Conservation (phyloP, 2,888 invertebrate species). For the Acronicta leporina region DNA sequence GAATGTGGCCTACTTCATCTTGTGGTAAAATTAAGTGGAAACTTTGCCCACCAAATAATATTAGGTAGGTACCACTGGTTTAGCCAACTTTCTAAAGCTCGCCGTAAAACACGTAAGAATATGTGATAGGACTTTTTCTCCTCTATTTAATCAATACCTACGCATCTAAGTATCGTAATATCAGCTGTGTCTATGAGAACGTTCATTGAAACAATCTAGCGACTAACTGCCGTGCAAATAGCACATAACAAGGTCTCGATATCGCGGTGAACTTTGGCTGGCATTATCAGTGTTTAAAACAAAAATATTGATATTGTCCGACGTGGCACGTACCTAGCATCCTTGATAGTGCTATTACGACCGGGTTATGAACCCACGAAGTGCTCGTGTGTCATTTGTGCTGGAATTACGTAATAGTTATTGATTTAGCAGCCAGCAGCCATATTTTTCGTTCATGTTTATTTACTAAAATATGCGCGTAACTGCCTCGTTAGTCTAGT, state of each 20-base stretch:
- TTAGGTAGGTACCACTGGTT: too few relatives aligned
- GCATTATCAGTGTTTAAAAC: conserved; percentile 70
- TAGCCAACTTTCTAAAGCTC: too few relatives aligned
- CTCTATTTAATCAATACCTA: not conserved
- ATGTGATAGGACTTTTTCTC: not conserved
- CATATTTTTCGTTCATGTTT: conserved; percentile 28
- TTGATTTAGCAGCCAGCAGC: conserved; percentile 36
- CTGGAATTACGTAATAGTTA: conserved; percentile 67
- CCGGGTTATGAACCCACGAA: conserved; percentile 60
- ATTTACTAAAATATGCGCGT: too few relatives aligned
- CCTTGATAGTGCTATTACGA: conserved; percentile 64
- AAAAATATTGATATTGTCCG: conserved; percentile 77
- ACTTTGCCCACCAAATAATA: too few relatives aligned
- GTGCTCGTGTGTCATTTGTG: conserved; percentile 29
- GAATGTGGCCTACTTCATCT: too few relatives aligned
- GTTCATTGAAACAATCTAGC: conserved; percentile 38
- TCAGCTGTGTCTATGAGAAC: conserved; percentile 32
- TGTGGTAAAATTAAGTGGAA: too few relatives aligned
- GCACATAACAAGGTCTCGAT: conserved; percentile 68
- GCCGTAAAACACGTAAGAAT: too few relatives aligned
- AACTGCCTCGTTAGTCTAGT: too few relatives aligned
- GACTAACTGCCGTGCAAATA: conserved; percentile 62
- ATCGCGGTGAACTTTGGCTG: conserved; percentile 79
- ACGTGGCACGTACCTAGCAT: conserved; percentile 57
- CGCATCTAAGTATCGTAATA: conserved; percentile 6